Base-by-base conservation (phyloP, 2,797 vertebrate genomes). In the Clarias pachynema region DNA sequence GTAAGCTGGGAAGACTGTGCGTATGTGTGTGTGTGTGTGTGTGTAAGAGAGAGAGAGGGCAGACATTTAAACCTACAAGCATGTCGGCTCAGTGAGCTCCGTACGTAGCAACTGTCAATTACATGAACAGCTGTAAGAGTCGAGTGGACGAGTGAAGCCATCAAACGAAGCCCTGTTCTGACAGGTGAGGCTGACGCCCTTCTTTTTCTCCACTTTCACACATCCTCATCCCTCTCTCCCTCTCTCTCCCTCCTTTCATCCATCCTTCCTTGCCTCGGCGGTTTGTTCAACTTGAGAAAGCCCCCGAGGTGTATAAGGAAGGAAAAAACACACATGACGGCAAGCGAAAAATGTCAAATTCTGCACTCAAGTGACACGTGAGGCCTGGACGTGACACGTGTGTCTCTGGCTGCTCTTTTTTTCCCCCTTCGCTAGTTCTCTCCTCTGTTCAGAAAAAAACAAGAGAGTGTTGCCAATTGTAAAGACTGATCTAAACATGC, bases 401-500 rank as follows among this genome's bases (percentile, higher is more conserved):
- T 37, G 24, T 84, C 79, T 57, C 75, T 40, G 70, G 34, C 75
- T 81, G 68, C 89, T 16, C 82, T 59, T 66, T 49, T 40, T 14
- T 20, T 10, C 40, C 62, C 79, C 84, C n/a, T 79, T 68, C 44
- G 40, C 72, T 44, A 62, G 82, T 70, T 73, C 79, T 53, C 81
- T 75, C 44, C 22, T 18, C 74, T 79, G 40, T 29, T n/a, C n/a
- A n/a, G n/a, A n/a, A 90, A 79, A 88, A 85, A 91, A 20, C 88
- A 70, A 87, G 78, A 14, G 57, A 57, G 49, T 86, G 82, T 82
- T 49, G 68, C 83, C 80, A 4, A 88, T 80, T 87, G 91, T 91
- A 92, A 91, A 85, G 85, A 87, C 91, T 74, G 56, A 92, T 93
- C 91, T 90, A 92, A 92, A 93, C 92, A 86, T 68, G 72, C 69